Conservation (phyloP, 2,113 vertebrate genomes). For the Petaurus breviceps region DNA sequence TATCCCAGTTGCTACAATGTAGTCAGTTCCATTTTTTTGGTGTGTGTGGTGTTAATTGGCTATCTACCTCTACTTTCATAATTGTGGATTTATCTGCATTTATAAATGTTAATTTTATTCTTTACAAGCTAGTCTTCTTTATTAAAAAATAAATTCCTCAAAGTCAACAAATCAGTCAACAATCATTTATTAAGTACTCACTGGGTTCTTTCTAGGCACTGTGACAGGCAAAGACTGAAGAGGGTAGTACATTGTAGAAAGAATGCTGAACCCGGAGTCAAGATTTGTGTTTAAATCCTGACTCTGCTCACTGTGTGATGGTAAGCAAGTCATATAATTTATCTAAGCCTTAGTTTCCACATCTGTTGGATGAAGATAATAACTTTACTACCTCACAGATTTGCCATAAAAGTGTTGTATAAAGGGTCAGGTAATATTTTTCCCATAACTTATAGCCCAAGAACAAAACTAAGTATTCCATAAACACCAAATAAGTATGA, state of each 20-base stretch:
- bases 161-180: background rate
- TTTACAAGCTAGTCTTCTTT: background rate
- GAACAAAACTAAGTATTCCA: background rate
- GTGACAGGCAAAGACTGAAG: background rate
- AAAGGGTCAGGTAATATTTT: background rate
- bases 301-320: background rate
- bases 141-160: background rate
- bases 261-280: background rate
- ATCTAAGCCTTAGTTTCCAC: background rate
- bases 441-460: background rate
- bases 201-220: background rate
- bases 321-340: background rate
- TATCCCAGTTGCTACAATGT: background rate
- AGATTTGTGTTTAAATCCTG: background rate
- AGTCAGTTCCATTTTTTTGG: background rate
- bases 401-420: background rate
- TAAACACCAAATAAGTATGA: background rate
- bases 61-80: background rate
- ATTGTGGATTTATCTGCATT: background rate
- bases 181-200: background rate
- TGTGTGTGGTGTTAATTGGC: background rate
- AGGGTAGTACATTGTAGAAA: background rate
- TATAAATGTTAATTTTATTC: background rate
- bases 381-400: background rate
- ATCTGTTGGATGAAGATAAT: background rate